Conservation (phyloP, 2,797 vertebrate species). For the Neosilurus hyrtlii region DNA sequence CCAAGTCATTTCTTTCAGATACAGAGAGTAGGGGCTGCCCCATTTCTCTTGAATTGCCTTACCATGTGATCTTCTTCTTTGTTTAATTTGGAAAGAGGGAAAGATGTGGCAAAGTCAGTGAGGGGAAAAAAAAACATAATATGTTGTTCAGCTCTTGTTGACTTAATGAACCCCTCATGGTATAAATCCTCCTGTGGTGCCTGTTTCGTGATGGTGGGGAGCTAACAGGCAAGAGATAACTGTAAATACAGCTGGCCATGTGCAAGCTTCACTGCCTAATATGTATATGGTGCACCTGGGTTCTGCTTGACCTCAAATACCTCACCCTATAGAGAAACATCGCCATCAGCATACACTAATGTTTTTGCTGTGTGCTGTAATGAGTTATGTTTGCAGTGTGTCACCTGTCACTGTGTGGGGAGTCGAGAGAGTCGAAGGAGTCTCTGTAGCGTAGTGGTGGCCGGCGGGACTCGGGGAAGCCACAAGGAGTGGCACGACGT, state of each 20-base stretch:
- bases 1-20: not conserved
- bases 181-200: slow-evolving; percentile 53
- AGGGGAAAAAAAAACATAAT: slow-evolving; percentile 34
- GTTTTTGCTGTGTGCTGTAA: not conserved
- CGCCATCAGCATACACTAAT: not conserved
- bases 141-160: slow-evolving; percentile 56
- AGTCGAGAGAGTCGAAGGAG: slow-evolving; percentile 93
- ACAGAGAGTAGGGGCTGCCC: not conserved
- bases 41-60: slow-evolving; percentile 16
- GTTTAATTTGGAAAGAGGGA: slow-evolving; percentile 22
- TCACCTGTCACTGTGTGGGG: slow-evolving; percentile 96
- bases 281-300: slow-evolving; percentile 51
- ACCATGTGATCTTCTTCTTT: slow-evolving; percentile 25
- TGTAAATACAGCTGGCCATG: slow-evolving; percentile 53
- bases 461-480: slow-evolving; percentile 79
- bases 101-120: not conserved
- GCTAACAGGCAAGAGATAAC: slow-evolving; percentile 49
- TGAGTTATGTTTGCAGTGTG: slow-evolving; percentile 12
- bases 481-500: slow-evolving; percentile 83
- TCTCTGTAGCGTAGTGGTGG: slow-evolving; percentile 83
- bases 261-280: slow-evolving; percentile 33
- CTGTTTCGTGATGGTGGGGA: slow-evolving; percentile 43
- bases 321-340: not conserved
- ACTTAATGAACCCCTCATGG: slow-evolving; percentile 57
- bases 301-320: slow-evolving; percentile 54